Base-by-base conservation (phyloP, 2,888 invertebrate species). In the Beris chalybata region DNA sequence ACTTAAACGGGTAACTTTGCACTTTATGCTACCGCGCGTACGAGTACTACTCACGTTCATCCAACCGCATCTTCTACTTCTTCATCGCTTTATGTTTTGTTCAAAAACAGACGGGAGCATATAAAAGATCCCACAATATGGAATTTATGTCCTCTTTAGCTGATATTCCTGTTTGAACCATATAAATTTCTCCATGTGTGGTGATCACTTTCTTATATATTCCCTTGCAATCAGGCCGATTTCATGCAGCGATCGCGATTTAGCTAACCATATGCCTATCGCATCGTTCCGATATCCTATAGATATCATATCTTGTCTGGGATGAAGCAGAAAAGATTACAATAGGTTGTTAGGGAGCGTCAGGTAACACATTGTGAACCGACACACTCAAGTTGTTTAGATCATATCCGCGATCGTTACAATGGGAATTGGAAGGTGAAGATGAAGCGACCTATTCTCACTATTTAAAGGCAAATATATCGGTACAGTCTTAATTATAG, bases 111-210 rank as follows among this genome's bases (percentile, higher is more conserved):
- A 48, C 59, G 59, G 31, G 32, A n/a, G 48, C 48, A 9, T 50
- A 12, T 61, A 43, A 61, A 61, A 61, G 38, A 61, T 61, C 70
- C 70, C 70, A 71, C 70, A 70, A 68, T 70, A 69, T 67, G 64
- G 68, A 71, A 71, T 71, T 71, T 71, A 71, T 71, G 69, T 71
- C 69, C 71, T 71, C 71, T 71, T 71, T 71, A 70, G 69, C 68
- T 68, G 64, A 64, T 64, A 54, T 64, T 64, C 50, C 54, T 64
- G 64, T 64, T 64, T 52, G 32, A 31, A 22, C 52, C 52, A 53
- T 53, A 64, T 54, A 64, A 53, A 64, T 53, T 53, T 53, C 53
- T 64, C 53, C 44, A 44, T 44, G 30, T 64, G 64, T 64, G 61
- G 64, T 54, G 54, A 30, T 64, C 64, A 64, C 53, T 63, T 52